Base-by-base conservation (phyloP, 2,797 vertebrate genomes). In the Astyanax mexicanus region DNA sequence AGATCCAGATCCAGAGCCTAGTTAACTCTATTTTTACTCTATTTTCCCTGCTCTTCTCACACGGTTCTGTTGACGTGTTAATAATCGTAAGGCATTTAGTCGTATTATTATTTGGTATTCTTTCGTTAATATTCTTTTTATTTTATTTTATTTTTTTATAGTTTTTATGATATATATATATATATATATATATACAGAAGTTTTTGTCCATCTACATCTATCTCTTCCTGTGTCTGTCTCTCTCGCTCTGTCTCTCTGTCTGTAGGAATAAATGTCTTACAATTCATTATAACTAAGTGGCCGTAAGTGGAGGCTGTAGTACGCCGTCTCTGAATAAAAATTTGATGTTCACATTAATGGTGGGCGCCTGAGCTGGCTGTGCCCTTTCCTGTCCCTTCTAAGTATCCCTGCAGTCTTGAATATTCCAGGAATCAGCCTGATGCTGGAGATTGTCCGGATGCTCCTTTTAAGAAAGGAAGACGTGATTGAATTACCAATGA, bases 341-440 rank as follows among this genome's bases (percentile, higher is more conserved):
- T 27, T 32, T 35, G 55, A 61, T 74, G 52, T 40, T 25, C 52
- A 64, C 76, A 74, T 57, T 62, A 37, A n/a, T 21, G 23, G 44
- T 23, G 64, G 65, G 44, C 55, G 35, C 45, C 44, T 38, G 55
- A 62, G 37, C 61, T 47, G 62, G 47, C 52, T 44, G 6, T 73
- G 71, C 42, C 55, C 58, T 54, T 77, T 66, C 47, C 44, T 52
- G 60, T 69, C 65, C 32, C 38, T 27, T 52, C 37, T 37, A 5
- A 55, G 61, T 57, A 69, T 62, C 37, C 65, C 37, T 25, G 45
- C 21, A 10, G 42, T 25, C 61, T 64, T 40, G 78, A 64, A 57
- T 42, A 69, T 74, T 73, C 72, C 47, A 35, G 64, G 65, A 82
- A 83, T 77, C 71, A n/a, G 17, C 57, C 44, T 57, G 47, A 84